These are phyloP conservation scores for Pseudopipra pipra DNA, from an alignment of 2,113 vertebrate genomes.

Conservation along the genomic window DNA sequence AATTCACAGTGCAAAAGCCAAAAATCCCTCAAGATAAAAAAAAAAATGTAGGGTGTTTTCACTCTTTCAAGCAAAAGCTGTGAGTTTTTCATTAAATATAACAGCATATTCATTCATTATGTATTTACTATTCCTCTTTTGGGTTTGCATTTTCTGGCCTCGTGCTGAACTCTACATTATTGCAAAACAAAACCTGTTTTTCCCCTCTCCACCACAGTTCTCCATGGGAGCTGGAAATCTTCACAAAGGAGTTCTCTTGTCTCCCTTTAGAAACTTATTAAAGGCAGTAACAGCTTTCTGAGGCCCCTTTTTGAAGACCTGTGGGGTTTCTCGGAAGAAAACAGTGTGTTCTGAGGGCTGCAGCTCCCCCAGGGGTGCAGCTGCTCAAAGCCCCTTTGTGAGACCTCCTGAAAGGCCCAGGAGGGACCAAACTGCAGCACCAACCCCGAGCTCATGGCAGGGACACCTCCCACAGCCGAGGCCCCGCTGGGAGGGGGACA, in stretches of 20 bases:
- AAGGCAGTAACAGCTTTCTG: conserved; percentile 37
- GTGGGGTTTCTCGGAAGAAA: conserved; percentile 64
- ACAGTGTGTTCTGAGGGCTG: conserved; percentile 20
- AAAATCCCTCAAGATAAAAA: neutral
- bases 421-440: neutral
- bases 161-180: conserved; percentile 40
- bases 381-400: conserved; percentile 40
- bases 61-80: conserved; percentile 19
- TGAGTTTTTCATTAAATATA: neutral
- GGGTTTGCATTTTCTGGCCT: conserved; percentile 33
- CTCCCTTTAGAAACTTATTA: conserved; percentile 28
- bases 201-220: conserved; percentile 14
- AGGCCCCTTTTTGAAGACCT: conserved; percentile 38
- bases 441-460: neutral
- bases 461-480: neutral
- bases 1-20: neutral
- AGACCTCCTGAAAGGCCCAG: neutral
- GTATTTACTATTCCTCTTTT: neutral
- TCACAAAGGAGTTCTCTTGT: conserved; percentile 59
- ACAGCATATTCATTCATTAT: conserved; percentile 19
- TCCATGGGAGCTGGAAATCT: conserved; percentile 49
- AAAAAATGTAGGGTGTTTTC: neutral
- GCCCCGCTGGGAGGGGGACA: neutral
- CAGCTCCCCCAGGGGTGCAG: conserved; percentile 6
- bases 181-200: conserved; percentile 60